These are phyloP conservation scores for Homalodisca vitripennis DNA, from an alignment of 1,140 invertebrate species.

Conservation along the genomic window DNA sequence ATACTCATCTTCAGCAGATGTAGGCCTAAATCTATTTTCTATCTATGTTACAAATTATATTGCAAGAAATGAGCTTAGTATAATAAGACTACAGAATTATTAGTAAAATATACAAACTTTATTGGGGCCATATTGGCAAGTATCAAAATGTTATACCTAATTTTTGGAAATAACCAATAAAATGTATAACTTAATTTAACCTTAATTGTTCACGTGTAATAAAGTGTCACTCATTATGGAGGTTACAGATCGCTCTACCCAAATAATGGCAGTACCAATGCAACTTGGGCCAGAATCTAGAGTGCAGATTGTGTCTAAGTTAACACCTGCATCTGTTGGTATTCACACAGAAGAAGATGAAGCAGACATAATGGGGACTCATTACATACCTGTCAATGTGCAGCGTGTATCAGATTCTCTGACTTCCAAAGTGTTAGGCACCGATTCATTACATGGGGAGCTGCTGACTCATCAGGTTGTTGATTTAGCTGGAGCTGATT, in stretches of 20 bases:
- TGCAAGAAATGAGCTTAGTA: too few relatives aligned
- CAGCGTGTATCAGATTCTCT: conserved; percentile 50
- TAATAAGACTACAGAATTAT: too few relatives aligned
- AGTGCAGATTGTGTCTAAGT: background rate
- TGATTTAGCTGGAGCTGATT: conserved; percentile 51
- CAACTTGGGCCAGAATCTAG: conserved; percentile 48
- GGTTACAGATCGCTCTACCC: conserved; percentile 9
- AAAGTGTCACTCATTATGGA: too few relatives aligned
- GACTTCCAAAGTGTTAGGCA: conserved; percentile 48
- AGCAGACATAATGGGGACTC: conserved; percentile 43
- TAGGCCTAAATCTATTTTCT: too few relatives aligned
- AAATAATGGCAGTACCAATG: conserved; percentile 34
- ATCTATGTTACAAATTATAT: too few relatives aligned
- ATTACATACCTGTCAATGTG: conserved; percentile 50
- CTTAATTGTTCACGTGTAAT: too few relatives aligned
- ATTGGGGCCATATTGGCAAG: too few relatives aligned
- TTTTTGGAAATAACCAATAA: too few relatives aligned
- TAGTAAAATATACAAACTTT: too few relatives aligned
- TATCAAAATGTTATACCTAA: too few relatives aligned
- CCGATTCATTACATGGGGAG: conserved; percentile 49
- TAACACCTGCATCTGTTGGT: conserved; percentile 18
- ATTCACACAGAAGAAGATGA: conserved; percentile 27
- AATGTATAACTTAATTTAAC: too few relatives aligned
- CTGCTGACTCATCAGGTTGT: conserved; percentile 52
- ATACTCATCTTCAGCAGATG: too few relatives aligned